Evolutionary conservation across 2,888 invertebrate species (phyloP), one percentile per base, ranked within the genome.

Genomic region (Torymus texanus): DNA sequence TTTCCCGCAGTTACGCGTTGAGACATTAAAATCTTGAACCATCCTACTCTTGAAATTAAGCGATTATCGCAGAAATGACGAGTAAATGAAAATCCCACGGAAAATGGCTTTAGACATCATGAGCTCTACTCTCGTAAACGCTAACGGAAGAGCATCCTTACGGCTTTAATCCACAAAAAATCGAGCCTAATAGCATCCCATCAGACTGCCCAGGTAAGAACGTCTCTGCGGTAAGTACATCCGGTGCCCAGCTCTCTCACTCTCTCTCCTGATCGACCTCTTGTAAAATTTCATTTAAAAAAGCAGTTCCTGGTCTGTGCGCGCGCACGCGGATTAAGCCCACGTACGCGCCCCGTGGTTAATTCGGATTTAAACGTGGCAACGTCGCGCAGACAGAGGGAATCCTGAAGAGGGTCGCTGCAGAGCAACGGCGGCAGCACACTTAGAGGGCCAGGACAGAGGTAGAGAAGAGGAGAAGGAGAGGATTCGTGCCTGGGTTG

Each of bases 331-430:
- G 79, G 82, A 83, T 83, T 82, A 83, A 76, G 73, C 81, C 55
- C 82, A 81, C 78, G 81, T 62, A 61, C 67, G 11, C 5, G 24
- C 2, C 84, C 83, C 83, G 77, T 83, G 81, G 83, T 85, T 86
- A 85, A 87, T 87, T 86, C 84, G 78, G 83, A 87, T 86, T 87
- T 86, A 85, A 87, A 84, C 83, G 82, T 83, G 83, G 85, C 85
- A 84, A 84, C 84, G 82, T 82, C 80, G 84, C 84, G 73, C 59
- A 78, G 74, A 41, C 41, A 41, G 41, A 41, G 41, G 41, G 41
- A 41, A 41, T 41, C 41, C 41, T 41, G 41, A 41, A 41, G 41
- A 41, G 41, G 41, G 41, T 41, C 41, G 41, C 41, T 41, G 8
- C 8, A 41, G 41, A 41, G 41, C 8, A 41, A 41, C 41, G 41